phyloP scores from a whole-genome alignment of 2,113 vertebrate species.

The Leptocoma aspasia region DNA sequence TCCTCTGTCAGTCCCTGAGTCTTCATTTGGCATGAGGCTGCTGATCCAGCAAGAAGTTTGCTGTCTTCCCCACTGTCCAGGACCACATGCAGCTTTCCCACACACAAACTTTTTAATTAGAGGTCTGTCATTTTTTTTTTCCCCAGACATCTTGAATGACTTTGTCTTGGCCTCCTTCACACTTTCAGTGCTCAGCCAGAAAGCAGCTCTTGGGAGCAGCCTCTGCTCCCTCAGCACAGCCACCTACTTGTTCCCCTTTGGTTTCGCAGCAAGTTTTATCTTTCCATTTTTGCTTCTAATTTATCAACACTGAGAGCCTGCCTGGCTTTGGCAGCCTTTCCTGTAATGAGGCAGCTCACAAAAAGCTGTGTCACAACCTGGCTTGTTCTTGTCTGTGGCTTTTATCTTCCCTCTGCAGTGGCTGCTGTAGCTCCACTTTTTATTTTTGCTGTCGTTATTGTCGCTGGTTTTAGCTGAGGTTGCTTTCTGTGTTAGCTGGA shows the following conservation, averaged over 20 bases:
- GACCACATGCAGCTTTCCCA: neutral
- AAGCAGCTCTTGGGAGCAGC: neutral
- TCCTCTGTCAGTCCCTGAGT: neutral
- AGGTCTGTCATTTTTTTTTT: neutral
- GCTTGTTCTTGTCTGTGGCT: neutral
- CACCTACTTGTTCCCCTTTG: neutral
- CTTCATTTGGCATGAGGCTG: neutral
- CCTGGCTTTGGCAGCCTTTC: slow-evolving; percentile 1
- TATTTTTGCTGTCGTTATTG: neutral
- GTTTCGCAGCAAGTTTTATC: neutral
- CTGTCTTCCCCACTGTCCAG: neutral
- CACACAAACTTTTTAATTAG: neutral
- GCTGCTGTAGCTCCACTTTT: neutral
- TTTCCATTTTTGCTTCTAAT: slow-evolving; percentile 14
- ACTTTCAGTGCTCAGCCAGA: neutral
- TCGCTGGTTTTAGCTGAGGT: neutral
- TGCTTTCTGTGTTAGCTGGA: neutral
- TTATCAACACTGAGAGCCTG: neutral
- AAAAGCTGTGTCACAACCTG: slow-evolving; percentile 2
- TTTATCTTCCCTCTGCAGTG: neutral
- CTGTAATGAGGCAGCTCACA: neutral
- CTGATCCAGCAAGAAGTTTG: neutral
- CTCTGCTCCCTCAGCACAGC: neutral
- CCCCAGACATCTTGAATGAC: neutral
- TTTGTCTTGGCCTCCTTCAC: neutral